Base-by-base conservation (phyloP, 1,140 invertebrate genomes). In the Drosophila azteca region DNA sequence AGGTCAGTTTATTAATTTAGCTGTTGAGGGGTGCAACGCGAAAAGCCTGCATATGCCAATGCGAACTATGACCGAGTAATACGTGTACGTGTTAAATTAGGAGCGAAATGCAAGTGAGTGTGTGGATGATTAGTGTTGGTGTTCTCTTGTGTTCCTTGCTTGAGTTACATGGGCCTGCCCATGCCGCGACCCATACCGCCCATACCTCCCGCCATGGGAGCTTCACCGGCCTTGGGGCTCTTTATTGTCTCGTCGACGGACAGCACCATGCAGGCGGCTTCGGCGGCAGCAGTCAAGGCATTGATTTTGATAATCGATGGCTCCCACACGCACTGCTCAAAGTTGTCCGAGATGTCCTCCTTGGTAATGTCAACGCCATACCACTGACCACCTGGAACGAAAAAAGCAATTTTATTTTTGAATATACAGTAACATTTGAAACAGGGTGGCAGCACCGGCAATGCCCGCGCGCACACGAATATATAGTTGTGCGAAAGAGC, bases 181-280 rank as follows among this genome's bases (percentile, higher is more conserved):
- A 95, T 95, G 20, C 95, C 95, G 61, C 95, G 93, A 22, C 95
- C 95, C 66, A 90, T 91, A 52, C 92, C 93, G 20, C 95, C 95
- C 66, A 90, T 91, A 52, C 92, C 93, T 17, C 93, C 94, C 17
- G 92, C 93, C 49, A 92, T 93, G n/a, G 93, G 93, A 9, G 93
- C 92, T 51, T 93, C 91, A 13, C 92, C 93, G 43, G 95, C 94
- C 84, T 95, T 96, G 4, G 97, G 96, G 91, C 96, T 98, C 92
- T 98, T 98, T 74, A 99, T 98, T 0, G 98, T 99, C 92, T 99
- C 98, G 91, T 99, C 99, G 1, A 99, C 97, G 0, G 98, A 99
- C 0, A 99, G 93, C 80, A 99, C 97, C 35, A 99, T 94, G 92
- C 97, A 98, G 22, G 98, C 96, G 3, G 99, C 99, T 93, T 99